Evolutionary conservation across 2,888 invertebrate species (phyloP), one percentile per base, ranked within the genome.

Genomic region (Brachyptera putata): DNA sequence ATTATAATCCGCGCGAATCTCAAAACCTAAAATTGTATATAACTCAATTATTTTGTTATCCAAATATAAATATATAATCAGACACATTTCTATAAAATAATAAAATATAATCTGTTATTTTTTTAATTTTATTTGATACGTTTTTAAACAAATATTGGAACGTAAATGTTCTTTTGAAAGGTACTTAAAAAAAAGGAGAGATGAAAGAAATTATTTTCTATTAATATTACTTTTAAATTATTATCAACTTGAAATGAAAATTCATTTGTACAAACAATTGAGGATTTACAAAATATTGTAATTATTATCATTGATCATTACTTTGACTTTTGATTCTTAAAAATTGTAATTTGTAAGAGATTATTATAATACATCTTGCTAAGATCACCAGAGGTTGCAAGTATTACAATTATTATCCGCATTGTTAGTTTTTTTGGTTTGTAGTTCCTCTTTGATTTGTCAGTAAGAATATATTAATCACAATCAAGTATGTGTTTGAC

Each of bases 401-500:
- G 49, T 50, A 50, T 50, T 50, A 50, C 24, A 50, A 24, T 50
- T 14, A 50, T 50, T 50, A 50, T 50, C n/a, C 30, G 30, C 49
- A 50, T 30, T 30, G 49, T 50, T 50, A 53, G 53, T 21, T 18
- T 3, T 49, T 24, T 37, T 53, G 55, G 55, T 55, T 59, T 53
- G 59, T 59, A 60, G 60, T 60, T 60, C 60, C 60, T 60, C 39
- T 58, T 36, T 55, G 55, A 43, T 56, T 53, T 53, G 21, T 53
- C 53, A 36, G 53, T 55, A 55, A 49, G 30, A 26, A 56, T 60
- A 60, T 59, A 50, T 60, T 60, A 60, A 60, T 60, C 55, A 60
- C 55, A 34, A 60, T 43, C 36, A 53, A 25, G n/a, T 3, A 7
- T 11, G 36, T 56, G 34, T 56, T 43, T 11, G 3, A 18, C 11